These are phyloP conservation scores for Crenichthys baileyi DNA, from an alignment of 2,797 vertebrate genomes.

Conservation along the genomic window DNA sequence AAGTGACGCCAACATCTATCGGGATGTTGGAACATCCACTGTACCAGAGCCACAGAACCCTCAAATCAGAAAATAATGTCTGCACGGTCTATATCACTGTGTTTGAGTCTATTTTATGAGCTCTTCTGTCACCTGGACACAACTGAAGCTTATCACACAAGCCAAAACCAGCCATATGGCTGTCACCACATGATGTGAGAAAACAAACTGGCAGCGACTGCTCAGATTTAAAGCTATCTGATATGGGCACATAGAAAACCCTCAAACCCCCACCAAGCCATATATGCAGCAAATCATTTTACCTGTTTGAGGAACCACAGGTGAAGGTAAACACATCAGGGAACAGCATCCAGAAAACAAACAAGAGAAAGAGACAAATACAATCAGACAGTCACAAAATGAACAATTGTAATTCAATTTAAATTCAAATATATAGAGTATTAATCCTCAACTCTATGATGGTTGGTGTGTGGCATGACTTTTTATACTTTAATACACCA, in stretches of 20 bases:
- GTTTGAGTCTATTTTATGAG: constrained; percentile 26
- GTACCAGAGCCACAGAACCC: constrained; percentile 15
- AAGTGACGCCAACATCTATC: constrained; percentile 16
- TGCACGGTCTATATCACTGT: constrained; percentile 24
- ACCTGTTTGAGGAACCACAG: constrained; percentile 42
- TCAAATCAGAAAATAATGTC: constrained; percentile 15
- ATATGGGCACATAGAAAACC: neutral
- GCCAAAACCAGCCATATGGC: constrained; percentile 48
- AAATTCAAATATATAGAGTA: too few species aligned
- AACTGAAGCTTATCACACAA: constrained; percentile 37
- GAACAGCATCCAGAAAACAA: constrained; percentile 2
- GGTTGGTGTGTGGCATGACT: too few species aligned
- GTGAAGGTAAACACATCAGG: constrained; percentile 15
- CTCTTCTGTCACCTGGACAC: constrained; percentile 22
- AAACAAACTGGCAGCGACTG: constrained; percentile 47
- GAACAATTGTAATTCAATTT: too few species aligned
- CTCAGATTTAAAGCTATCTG: constrained; percentile 29
- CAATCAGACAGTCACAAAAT: neutral
- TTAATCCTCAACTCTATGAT: too few species aligned
- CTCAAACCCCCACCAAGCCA: neutral
- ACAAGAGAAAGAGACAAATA: constrained; percentile 1
- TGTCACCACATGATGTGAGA: constrained; percentile 36
- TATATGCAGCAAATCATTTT: constrained; percentile 21
- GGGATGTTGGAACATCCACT: constrained; percentile 11
- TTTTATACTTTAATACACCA: too few species aligned